phyloP scores from a whole-genome alignment of 2,888 invertebrate genomes.

The Eugnorisma glareosa region DNA sequence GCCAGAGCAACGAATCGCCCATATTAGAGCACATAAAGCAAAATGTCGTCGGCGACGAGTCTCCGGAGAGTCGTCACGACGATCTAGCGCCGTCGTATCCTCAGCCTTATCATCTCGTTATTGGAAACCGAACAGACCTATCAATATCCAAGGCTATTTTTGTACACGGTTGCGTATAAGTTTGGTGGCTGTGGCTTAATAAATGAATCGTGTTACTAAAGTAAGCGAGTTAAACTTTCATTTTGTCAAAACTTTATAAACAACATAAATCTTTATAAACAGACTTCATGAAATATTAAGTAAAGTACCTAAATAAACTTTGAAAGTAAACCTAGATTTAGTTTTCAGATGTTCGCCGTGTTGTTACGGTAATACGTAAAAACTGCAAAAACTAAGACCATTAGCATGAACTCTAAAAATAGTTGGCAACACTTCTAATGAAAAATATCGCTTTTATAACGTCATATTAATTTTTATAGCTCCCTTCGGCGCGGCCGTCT shows the following conservation, averaged over 20 bases:
- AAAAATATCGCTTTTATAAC: constrained; percentile 55
- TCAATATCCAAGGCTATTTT: constrained; percentile 81
- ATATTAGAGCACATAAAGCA: constrained; percentile 79
- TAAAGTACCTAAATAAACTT: neutral
- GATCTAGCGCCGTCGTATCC: constrained; percentile 69
- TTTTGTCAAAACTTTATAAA: neutral
- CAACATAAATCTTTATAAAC: neutral
- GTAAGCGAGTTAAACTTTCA: neutral
- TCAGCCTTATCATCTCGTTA: constrained; percentile 80
- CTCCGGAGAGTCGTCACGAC: constrained; percentile 72
- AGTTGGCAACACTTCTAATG: constrained; percentile 57
- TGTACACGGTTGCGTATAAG: constrained; percentile 55
- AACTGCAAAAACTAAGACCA: constrained; percentile 41
- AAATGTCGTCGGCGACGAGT: constrained; percentile 67
- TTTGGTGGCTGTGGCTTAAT: neutral
- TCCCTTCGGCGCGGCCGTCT: constrained; percentile 35
- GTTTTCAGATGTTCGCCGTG: neutral
- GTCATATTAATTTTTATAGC: constrained; percentile 58
- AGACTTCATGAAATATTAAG: neutral
- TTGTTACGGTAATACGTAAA: constrained; percentile 13
- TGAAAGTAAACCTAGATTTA: neutral
- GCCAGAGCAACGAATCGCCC: constrained; percentile 65
- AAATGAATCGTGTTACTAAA: neutral
- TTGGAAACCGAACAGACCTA: constrained; percentile 80
- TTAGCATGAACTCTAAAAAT: constrained; percentile 49